Conservation (phyloP, 2,888 invertebrate species). For the Acronicta aceris region DNA sequence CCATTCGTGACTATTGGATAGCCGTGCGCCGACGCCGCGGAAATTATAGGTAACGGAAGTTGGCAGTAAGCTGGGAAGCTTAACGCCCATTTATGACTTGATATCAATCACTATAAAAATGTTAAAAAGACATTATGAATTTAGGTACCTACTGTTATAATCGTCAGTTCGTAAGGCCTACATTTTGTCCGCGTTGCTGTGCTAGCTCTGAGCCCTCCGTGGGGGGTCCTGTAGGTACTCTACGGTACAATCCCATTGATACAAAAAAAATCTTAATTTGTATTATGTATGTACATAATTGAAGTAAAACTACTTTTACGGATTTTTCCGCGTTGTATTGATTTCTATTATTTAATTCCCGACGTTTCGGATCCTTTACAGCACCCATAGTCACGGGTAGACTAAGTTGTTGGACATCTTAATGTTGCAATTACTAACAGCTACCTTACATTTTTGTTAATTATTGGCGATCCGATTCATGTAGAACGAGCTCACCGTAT, state of each 20-base stretch:
- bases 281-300: too few relatives aligned
- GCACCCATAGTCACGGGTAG: too few relatives aligned
- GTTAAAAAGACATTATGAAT: slow-evolving; percentile 64
- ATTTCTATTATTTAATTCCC: too few relatives aligned
- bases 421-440: too few relatives aligned
- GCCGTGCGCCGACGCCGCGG: slow-evolving; percentile 21
- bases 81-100: slow-evolving; percentile 65
- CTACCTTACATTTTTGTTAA: too few relatives aligned
- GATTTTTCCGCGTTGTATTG: too few relatives aligned
- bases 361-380: too few relatives aligned
- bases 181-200: slow-evolving; percentile 36
- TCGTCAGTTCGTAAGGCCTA: slow-evolving; percentile 29
- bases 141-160: slow-evolving; percentile 39
- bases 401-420: too few relatives aligned
- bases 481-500: too few relatives aligned
- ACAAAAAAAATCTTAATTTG: slow-evolving; percentile 63
- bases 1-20: slow-evolving; percentile 55
- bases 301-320: too few relatives aligned
- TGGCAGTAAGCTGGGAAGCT: slow-evolving; percentile 58
- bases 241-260: slow-evolving; percentile 67
- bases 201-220: slow-evolving; percentile 54
- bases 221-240: slow-evolving; percentile 70
- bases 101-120: slow-evolving; percentile 65
- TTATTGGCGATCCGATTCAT: too few relatives aligned
- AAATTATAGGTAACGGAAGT: slow-evolving; percentile 61